These are phyloP conservation scores for Drosophila diplacantha DNA, from an alignment of 2,888 invertebrate species.

Conservation along the genomic window DNA sequence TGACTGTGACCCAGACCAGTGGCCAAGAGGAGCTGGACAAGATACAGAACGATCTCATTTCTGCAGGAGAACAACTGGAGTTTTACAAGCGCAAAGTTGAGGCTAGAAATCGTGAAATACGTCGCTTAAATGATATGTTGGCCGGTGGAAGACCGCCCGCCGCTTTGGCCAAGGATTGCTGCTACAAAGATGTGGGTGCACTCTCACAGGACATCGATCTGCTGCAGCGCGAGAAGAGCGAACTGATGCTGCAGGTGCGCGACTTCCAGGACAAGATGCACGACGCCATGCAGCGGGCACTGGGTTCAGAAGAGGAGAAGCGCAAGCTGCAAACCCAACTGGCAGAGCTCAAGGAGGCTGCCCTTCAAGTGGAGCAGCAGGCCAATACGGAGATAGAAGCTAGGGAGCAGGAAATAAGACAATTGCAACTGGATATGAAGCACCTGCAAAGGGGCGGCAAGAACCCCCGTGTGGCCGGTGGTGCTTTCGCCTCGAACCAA, in stretches of 20 bases:
- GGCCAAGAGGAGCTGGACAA: constrained; percentile 73
- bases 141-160: constrained; percentile 84
- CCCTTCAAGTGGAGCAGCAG: constrained; percentile 86
- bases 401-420: constrained; percentile 78
- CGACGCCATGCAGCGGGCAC: constrained; percentile 88
- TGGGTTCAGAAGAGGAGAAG: constrained; percentile 86
- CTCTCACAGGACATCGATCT: constrained; percentile 81
- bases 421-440: constrained; percentile 67
- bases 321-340: constrained; percentile 84
- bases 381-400: constrained; percentile 84
- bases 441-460: constrained; percentile 46
- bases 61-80: constrained; percentile 78
- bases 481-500: constrained; percentile 40
- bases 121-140: constrained; percentile 83
- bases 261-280: constrained; percentile 79
- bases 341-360: constrained; percentile 85
- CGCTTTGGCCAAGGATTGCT: constrained; percentile 83
- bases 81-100: constrained; percentile 78
- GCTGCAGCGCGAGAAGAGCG: constrained; percentile 81
- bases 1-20: constrained; percentile 64
- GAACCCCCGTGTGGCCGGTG: constrained; percentile 34
- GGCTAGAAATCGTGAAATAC: constrained; percentile 83
- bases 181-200: constrained; percentile 80
- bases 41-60: constrained; percentile 77
- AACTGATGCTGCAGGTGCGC: constrained; percentile 65